phyloP scores from a whole-genome alignment of 2,797 vertebrate species.

The Myiotriccus ornatus region DNA sequence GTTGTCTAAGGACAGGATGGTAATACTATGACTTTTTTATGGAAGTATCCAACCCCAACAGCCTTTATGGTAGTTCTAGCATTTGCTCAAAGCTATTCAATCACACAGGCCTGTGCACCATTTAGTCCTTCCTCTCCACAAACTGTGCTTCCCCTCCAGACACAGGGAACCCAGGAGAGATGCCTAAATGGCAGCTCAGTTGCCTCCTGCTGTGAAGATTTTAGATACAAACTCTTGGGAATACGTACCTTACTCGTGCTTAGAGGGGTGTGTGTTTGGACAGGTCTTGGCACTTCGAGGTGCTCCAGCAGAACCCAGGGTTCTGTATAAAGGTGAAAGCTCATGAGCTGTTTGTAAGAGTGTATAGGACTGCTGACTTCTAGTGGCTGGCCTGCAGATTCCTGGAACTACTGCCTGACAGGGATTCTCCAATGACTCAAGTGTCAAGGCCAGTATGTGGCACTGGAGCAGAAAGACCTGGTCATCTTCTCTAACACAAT shows the following conservation, averaged over 20 bases:
- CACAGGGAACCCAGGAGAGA: neutral
- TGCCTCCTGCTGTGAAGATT: neutral
- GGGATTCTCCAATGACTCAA: neutral
- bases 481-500: neutral
- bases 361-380: constrained; percentile 1
- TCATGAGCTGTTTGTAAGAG: neutral
- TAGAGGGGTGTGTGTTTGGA: neutral
- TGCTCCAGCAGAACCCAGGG: neutral
- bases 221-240: neutral
- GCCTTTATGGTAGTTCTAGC: neutral
- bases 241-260: accelerated
- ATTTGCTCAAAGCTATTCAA: neutral
- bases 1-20: constrained; percentile 24
- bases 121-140: neutral
- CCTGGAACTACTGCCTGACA: neutral
- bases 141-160: neutral
- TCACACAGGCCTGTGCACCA: neutral
- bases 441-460: neutral
- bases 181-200: neutral
- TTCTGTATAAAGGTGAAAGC: neutral
- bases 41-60: neutral
- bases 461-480: neutral
- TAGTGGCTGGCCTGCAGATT: neutral
- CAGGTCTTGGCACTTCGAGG: accelerated
- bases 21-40: constrained; percentile 25